Base-by-base conservation (phyloP, 2,888 invertebrate genomes). In the Drosophila colorata region DNA sequence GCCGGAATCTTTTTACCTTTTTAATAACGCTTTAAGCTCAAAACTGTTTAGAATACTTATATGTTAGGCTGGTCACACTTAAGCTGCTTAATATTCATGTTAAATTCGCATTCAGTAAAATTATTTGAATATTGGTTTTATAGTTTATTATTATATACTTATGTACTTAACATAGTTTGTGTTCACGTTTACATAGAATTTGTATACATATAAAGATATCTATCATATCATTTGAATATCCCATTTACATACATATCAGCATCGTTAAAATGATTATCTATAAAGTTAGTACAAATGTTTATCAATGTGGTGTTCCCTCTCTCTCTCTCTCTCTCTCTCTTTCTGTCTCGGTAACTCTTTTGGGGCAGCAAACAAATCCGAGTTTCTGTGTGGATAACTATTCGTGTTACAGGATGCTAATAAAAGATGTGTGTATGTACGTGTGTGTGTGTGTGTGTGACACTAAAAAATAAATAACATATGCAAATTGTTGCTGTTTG, bases 401-500 rank as follows among this genome's bases (percentile, higher is more conserved):
- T 11, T 5, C 44, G 41, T 43, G 49, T 46, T 23, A 44, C 23
- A 35, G 37, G 55, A 13, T 41, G 43, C 59, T 66, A 51, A 35
- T 16, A 38, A 58, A 40, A 51, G 58, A 53, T 71, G 38, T 14
- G 20, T 77, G 4, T 13, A 7, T 33, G 4, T 31, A 66, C 68
- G 25, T 28, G 69, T 28, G 28, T 28, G 28, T 77, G 11, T 13
- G 33, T 33, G 11, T 33, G 68, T 69, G 69, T 44, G 86, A 73
- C 35, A 61, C 53, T 83, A 71, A 66, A 88, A 66, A 83, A 79
- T 83, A 88, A 83, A 83, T 83, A 86, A 83, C 88, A 87, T 82
- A 67, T 61, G 64, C 46, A 51, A 33, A 33, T 37, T 58, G 65
- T 59, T 73, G 44, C 37, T 76, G 52, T 67, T 61, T 40, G 49